These are phyloP conservation scores for Cenopis cana DNA, from an alignment of 2,888 invertebrate genomes.

Conservation along the genomic window DNA sequence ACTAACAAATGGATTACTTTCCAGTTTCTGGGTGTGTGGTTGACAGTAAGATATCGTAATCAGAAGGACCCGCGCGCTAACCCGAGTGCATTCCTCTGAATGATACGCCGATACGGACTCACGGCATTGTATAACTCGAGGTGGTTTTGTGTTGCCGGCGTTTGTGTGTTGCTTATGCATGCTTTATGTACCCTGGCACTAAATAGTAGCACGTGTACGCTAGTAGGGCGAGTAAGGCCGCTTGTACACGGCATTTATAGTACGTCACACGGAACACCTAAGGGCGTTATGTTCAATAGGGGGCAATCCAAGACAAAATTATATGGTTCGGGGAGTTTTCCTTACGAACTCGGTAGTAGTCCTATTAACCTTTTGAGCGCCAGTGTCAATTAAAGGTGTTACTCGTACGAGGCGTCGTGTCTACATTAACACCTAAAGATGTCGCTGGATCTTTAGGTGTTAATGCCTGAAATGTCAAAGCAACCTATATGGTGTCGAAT, in stretches of 20 bases:
- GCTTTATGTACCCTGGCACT: constrained; percentile 37
- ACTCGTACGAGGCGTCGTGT: too few species aligned
- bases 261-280: background rate
- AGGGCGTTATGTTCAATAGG: background rate
- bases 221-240: background rate
- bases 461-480: too few species aligned
- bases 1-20: constrained; percentile 77
- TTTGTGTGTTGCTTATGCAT: constrained; percentile 48
- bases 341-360: too few species aligned
- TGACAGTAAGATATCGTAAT: constrained; percentile 98
- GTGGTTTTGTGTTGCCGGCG: constrained; percentile 71
- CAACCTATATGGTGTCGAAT: too few species aligned
- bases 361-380: too few species aligned
- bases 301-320: background rate
- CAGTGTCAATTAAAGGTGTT: too few species aligned
- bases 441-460: too few species aligned
- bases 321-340: too few species aligned
- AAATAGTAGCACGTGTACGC: background rate
- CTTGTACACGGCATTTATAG: background rate
- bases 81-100: constrained; percentile 98
- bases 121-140: constrained; percentile 68
- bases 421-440: too few species aligned
- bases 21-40: constrained; percentile 98
- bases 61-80: constrained; percentile 99
- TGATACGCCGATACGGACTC: constrained; percentile 74